phyloP scores from a whole-genome alignment of 2,888 invertebrate genomes.

The Vandiemenella viatica region DNA sequence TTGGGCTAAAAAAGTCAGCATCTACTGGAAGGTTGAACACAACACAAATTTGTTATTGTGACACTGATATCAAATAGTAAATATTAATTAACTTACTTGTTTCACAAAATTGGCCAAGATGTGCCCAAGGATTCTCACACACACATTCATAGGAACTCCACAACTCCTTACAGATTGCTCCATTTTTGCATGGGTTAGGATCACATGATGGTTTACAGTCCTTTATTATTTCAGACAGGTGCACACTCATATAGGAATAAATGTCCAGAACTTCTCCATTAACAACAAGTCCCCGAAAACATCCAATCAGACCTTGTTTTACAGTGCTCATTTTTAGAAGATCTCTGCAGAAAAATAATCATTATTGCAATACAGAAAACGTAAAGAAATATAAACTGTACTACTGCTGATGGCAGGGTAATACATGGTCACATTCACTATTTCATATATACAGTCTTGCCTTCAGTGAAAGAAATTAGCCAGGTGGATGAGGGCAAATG shows the following conservation, averaged over 20 bases:
- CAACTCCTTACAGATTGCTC: conserved; percentile 74
- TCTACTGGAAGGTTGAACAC: no score
- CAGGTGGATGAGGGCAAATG: no score
- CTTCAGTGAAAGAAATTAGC: no score
- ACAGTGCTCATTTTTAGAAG: conserved; percentile 68
- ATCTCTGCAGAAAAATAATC: conserved; percentile 43
- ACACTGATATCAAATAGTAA: no score
- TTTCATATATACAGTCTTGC: no score
- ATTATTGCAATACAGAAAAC: no score
- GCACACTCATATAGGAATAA: conserved; percentile 83
- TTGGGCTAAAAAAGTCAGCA: no score
- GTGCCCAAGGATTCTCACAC: conserved; percentile 86
- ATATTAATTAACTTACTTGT: conserved; percentile 48
- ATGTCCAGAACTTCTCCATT: conserved; percentile 84
- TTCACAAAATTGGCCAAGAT: conserved; percentile 79
- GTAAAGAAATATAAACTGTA: no score
- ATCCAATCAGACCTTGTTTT: conserved; percentile 80
- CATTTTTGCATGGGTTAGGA: conserved; percentile 85
- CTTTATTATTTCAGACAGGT: conserved; percentile 78
- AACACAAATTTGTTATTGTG: no score
- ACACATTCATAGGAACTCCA: conserved; percentile 89
- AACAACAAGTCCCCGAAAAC: conserved; percentile 81
- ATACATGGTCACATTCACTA: no score
- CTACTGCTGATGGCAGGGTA: no score
- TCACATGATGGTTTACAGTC: conserved; percentile 90